Conservation (phyloP, 2,888 invertebrate genomes). For the Asteroscopus sphinx region DNA sequence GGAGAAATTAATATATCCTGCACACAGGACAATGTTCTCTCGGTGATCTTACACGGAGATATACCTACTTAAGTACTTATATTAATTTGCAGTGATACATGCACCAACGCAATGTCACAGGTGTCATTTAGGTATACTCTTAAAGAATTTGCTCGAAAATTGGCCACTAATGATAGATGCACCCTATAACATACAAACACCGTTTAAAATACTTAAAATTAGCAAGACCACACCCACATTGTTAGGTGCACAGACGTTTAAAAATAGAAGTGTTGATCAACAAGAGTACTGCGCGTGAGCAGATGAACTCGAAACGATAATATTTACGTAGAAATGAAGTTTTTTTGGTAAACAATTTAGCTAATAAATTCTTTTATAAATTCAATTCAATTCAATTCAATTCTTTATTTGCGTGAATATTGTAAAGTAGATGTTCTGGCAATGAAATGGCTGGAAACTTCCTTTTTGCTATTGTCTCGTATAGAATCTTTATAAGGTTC, state of each 20-base stretch:
- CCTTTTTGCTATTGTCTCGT: too few species aligned
- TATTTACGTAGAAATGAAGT: slow-evolving; percentile 24
- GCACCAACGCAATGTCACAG: background rate
- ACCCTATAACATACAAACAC: background rate
- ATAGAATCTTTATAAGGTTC: too few species aligned
- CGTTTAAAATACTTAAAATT: slow-evolving; percentile 1
- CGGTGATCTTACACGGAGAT: too few species aligned
- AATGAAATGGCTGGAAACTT: too few species aligned
- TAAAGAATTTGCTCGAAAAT: slow-evolving; percentile 1
- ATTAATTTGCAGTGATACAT: background rate
- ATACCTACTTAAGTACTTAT: too few species aligned
- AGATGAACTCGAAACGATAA: slow-evolving; percentile 34
- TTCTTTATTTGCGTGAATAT: too few species aligned
- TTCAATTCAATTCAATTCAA: too few species aligned
- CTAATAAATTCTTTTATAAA: background rate
- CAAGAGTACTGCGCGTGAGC: slow-evolving; percentile 24
- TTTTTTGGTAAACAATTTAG: slow-evolving; percentile 16
- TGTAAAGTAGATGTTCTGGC: too few species aligned
- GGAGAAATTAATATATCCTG: too few species aligned
- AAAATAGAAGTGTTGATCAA: slow-evolving; percentile 51
- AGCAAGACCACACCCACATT: slow-evolving; percentile 37
- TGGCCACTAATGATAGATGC: background rate
- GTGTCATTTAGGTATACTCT: background rate
- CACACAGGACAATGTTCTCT: too few species aligned
- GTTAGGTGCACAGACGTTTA: slow-evolving; percentile 24